Evolutionary conservation across 2,797 vertebrate genomes (phyloP), one percentile per base, ranked within the genome.

Genomic region (Darevskia nairensis): DNA sequence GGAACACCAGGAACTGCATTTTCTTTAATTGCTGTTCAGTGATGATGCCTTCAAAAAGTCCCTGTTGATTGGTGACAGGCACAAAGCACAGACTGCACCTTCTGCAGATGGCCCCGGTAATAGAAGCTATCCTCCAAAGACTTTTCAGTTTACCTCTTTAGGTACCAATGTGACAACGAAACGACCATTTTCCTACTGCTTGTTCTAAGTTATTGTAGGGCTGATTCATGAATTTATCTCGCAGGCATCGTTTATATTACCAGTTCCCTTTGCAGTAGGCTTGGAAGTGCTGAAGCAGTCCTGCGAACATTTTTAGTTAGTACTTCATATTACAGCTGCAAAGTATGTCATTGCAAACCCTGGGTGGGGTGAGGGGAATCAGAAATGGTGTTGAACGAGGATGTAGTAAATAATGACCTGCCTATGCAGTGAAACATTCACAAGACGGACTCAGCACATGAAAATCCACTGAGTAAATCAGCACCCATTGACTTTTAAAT

Each of bases 401-500:
- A 44, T 41, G 39, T 44, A 7, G 6, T 41, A 61, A 81, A 9
- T 61, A 81, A 74, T n/a, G 29, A 71, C 64, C 71, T 75, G 13
- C 50, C n/a, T 19, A 19, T 68, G 21, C 3, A 3, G 13, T 27
- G 19, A 64, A 59, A 32, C 27, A 25, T 84, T 71, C 25, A 78
- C 29, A 71, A 44, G 44, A 68, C 19, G 41, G 46, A 11, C 13
- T 80, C 29, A 59, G n/a, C n/a, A 66, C 27, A 82, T 3, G 2
- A 35, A 88, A 41, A 78, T n/a, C 72, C 29, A 46, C 66, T 29
- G 11, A 68, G 44, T 41, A 91, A 80, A 69, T 85, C 82, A 80
- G 74, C 84, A 80, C 46, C 64, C 29, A 19, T 72, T 72, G 64
- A 69, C 76, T 84, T 79, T 69, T 64, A 68, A 6, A 59, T 44